Evolutionary conservation across 2,888 invertebrate species (phyloP), one percentile per base, ranked within the genome.

Genomic region (Lysandra coridon): DNA sequence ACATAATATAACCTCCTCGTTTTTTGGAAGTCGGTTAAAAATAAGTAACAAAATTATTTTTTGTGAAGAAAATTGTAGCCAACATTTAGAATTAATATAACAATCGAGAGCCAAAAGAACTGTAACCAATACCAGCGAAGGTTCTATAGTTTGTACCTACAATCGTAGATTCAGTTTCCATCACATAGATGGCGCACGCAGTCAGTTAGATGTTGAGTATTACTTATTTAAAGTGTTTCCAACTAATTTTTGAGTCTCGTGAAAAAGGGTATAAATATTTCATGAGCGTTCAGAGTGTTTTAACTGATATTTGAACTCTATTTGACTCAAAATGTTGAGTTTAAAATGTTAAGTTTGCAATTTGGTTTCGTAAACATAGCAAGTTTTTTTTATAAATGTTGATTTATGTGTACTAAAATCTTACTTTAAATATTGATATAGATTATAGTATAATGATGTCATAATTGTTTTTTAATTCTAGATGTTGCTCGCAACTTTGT

Each of bases 171-270:
- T 69, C 69, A 14, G 69, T 69, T 69, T 17, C 33, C 5, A 5
- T 4, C 69, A 12, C 33, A 33, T 69, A 69, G 69, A 69, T 69
- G 69, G 69, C 69, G 69, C 33, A 14, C 5, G 5, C 14, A 69
- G 69, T 69, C 69, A 33, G 69, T 37, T 69, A 69, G 33, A 1
- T 4, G 69, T 69, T 37, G 33, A 37, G 33, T 14, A 33, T 69
- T 69, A 69, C 33, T 37, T 69, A 69, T 69, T 69, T 69, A 69
- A 69, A 69, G 69, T 69, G 69, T 69, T 69, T 17, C 17, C 69
- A 69, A 37, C 69, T 17, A 69, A 69, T 69, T 69, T 53, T 69
- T 69, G 33, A 33, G 69, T 33, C 69, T 69, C 69, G 33, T 37
- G 33, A 69, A 69, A 69, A 69, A 37, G 69, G 69, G 1, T 69